Evolutionary conservation across 37 sponge, comb jelly and placozoan species (phyloP).

Genomic region (Dysidea cf. avara): DNA sequence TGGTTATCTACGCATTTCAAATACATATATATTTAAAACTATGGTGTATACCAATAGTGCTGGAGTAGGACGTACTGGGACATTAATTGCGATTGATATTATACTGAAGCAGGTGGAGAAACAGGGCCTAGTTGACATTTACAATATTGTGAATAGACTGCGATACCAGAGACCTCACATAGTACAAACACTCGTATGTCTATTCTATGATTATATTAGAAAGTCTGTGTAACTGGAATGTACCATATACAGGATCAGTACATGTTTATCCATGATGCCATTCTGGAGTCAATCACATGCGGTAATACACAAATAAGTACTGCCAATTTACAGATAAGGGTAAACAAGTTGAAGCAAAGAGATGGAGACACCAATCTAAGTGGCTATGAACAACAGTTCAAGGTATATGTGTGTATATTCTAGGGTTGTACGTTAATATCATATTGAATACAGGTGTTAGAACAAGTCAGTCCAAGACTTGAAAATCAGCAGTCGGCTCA

Average conservation of each 20-base stretch:
- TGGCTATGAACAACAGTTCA: slow-evolving; percentile 63
- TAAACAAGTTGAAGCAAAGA: slow-evolving; percentile 16
- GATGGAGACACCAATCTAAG: slow-evolving; percentile 24
- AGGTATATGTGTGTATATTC: slow-evolving; percentile 30
- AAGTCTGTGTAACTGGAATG: too few species aligned
- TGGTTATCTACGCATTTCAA: too few species aligned
- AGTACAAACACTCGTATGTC: slow-evolving; percentile 62
- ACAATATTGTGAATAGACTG: slow-evolving; percentile 39
- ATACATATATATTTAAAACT: too few species aligned
- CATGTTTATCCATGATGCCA: too few species aligned
- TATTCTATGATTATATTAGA: too few species aligned
- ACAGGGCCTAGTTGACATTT: slow-evolving; percentile 49
- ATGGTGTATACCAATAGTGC: slow-evolving; percentile 67
- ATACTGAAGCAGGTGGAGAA: slow-evolving; percentile 54
- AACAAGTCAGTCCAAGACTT: slow-evolving; percentile 40
- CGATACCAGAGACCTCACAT: slow-evolving; percentile 71
- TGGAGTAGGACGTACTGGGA: slow-evolving; percentile 81
- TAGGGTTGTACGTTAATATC: too few species aligned
- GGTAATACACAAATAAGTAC: slow-evolving; percentile 57
- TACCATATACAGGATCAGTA: too few species aligned
- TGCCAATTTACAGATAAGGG: slow-evolving; percentile 15
- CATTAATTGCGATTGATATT: slow-evolving; percentile 61
- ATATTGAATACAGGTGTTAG: slow-evolving; percentile 37
- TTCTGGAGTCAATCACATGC: slow-evolving; percentile 55
- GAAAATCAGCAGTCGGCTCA: slow-evolving; percentile 5